These are phyloP conservation scores for Steinernema carpocapsae DNA, from an alignment of 2,888 invertebrate genomes.

Conservation along the genomic window DNA sequence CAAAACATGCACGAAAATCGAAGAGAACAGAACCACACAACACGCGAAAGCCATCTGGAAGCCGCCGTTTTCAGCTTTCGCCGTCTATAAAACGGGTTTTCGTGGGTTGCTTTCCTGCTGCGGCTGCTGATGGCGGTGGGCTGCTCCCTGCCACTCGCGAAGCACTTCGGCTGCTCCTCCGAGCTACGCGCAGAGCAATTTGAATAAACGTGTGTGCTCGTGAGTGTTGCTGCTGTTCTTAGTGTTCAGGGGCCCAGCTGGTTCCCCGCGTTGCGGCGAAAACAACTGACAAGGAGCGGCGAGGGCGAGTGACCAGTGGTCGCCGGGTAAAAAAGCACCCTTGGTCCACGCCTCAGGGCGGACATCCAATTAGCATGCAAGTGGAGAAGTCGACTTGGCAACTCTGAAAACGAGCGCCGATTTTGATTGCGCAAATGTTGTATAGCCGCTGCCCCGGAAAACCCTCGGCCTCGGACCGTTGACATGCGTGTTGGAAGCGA, in stretches of 20 bases:
- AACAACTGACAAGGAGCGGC: constrained; percentile 25
- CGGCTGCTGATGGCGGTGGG: background rate
- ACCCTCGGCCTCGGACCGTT: background rate
- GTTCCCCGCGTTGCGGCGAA: constrained; percentile 15
- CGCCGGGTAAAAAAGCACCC: background rate
- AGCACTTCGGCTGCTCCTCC: constrained; percentile 7
- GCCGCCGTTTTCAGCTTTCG: constrained; percentile 35
- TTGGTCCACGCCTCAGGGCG: background rate
- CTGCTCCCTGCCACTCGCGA: constrained; percentile 30
- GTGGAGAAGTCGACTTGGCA: constrained; percentile 7
- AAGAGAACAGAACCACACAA: background rate
- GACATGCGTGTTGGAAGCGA: background rate
- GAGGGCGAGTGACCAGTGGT: constrained; percentile 8
- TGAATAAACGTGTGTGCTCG: constrained; percentile 22
- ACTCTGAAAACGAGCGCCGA: background rate
- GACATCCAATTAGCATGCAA: constrained; percentile 16
- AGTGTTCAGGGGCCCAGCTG: constrained; percentile 10
- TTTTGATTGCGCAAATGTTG: constrained; percentile 29
- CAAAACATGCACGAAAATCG: background rate
- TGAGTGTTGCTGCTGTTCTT: no score
- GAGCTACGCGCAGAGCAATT: constrained; percentile 18
- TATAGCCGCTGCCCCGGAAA: constrained; percentile 3
- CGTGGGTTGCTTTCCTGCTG: constrained; percentile 25
- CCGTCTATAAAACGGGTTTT: constrained; percentile 35
- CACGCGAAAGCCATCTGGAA: constrained; percentile 35